Base-by-base conservation (phyloP, 2,797 vertebrate species). In the Trematomus bernacchii region DNA sequence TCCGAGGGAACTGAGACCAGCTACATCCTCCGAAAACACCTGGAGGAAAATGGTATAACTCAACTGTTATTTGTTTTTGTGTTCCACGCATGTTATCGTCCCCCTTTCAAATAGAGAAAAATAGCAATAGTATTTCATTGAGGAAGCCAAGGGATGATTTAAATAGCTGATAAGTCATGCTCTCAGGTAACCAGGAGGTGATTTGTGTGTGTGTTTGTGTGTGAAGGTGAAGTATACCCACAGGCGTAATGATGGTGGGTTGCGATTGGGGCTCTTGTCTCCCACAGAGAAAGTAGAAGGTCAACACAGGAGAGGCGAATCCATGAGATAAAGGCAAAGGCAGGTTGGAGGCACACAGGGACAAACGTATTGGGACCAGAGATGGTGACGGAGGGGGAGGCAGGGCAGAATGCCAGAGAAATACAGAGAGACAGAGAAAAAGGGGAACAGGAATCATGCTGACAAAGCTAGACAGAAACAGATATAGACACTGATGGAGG, bases 41-140 rank as follows among this genome's bases (percentile, higher is more conserved):
- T 99, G 89, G 97, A 98, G 87, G 98, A 98, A 84, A 97, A 97
- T 1, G 97, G 98, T 99, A 96, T 84, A 64, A 6, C 46, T 50
- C 46, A 64, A 6, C 46, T 44, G 42, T 8, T 84, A 37, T 37
- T 37, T 7, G 33, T 37, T 9, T 37, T 37, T 37, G 33, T 37
- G 33, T 37, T 37, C 6, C 33, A 37, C 19, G 1, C 12, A 15
- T 53, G 16, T 57, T 52, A 33, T 40, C 30, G 54, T 10, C 40
- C 6, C 19, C 23, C 30, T 40, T 53, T 73, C n/a, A 55, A 10
- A 47, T 66, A n/a, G 14, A 51, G 3, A 47, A 42, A 74, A 78
- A 21, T 43, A 12, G 6, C 11, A 13, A 44, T 65, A 55, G 48
- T 70, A 59, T 64, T 77, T 21, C 50, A 44, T 75, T 66, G 48